Evolutionary conservation across 2,113 vertebrate genomes (phyloP), one percentile per base, ranked within the genome.

Genomic region (Anthoscopus minutus): DNA sequence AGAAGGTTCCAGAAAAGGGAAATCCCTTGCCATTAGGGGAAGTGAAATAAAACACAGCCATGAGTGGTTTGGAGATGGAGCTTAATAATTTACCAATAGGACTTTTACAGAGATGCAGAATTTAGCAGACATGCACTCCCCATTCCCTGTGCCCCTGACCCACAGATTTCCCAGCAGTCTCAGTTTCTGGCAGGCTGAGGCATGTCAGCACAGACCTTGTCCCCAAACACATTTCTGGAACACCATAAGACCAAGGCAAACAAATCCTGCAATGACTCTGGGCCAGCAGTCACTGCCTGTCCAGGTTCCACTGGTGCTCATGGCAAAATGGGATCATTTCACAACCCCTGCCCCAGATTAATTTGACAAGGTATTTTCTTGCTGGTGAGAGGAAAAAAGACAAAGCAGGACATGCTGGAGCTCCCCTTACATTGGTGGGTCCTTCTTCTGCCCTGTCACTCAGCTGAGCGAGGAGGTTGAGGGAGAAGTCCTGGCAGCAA

Each of bases 401-500:
- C 45, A 48, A 76, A 91, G 37, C 53, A 70, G 53, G 37, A 57
- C 25, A 65, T 0, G 11, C 9, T 37, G 88, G 87, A 76, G 70
- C 42, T 90, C 47, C 86, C 93, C 98, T 21, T 98, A 99, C 99
- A 0, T 99, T 99, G 83, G 99, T 99, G 45, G 97, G 97, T 74
- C 98, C 97, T 61, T 97, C 98, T 61, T 99, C 98, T 0, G 96
- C 81, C 66, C 97, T 98, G 90, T 99, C 99, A 7, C 95, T 98
- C 70, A 99, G 96, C 71, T 98, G 99, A 90, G 98, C 98, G 15
- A 99, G 98, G 62, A 99, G 98, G 92, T 98, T 98, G 96, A 99
- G 99, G 81, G 98, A 98, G 95, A 99, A 97, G 89, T 99, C 98
- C 47, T 99, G 99, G 96, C 99, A 99, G 93, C 97, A 98, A 86